These are phyloP conservation scores for Mesochorus sp. DNA, from an alignment of 2,888 invertebrate species.

Conservation along the genomic window DNA sequence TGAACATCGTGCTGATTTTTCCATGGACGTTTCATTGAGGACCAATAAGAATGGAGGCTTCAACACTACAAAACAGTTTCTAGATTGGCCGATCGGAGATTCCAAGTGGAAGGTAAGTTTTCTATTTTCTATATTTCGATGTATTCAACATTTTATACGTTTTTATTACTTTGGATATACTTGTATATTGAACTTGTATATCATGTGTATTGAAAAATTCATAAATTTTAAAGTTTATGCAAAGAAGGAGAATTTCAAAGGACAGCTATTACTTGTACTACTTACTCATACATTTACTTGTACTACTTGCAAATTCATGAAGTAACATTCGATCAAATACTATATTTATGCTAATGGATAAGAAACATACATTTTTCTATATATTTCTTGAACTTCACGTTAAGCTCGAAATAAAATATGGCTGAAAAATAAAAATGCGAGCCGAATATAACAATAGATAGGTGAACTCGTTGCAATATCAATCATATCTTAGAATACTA, in stretches of 20 bases:
- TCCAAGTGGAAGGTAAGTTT: constrained; percentile 84
- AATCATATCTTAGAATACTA: no score
- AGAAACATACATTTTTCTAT: constrained; percentile 4
- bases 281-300: not conserved
- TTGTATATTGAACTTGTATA: no score
- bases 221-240: no score
- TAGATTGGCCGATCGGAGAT: constrained; percentile 90
- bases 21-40: constrained; percentile 80
- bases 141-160: no score
- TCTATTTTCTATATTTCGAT: no score
- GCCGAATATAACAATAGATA: no score
- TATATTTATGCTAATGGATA: not conserved
- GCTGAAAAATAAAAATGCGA: no score
- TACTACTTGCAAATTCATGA: not conserved
- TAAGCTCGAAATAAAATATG: not conserved
- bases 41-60: constrained; percentile 89
- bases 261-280: not conserved
- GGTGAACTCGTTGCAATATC: no score
- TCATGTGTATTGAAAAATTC: no score
- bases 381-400: no score
- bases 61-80: constrained; percentile 88
- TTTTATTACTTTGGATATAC: no score
- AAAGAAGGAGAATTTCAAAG: no score
- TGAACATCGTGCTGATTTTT: constrained; percentile 72
- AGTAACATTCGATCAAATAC: constrained; percentile 5